These are phyloP conservation scores for Drosophila ercepeae DNA, from an alignment of 1,140 invertebrate species.

Conservation along the genomic window DNA sequence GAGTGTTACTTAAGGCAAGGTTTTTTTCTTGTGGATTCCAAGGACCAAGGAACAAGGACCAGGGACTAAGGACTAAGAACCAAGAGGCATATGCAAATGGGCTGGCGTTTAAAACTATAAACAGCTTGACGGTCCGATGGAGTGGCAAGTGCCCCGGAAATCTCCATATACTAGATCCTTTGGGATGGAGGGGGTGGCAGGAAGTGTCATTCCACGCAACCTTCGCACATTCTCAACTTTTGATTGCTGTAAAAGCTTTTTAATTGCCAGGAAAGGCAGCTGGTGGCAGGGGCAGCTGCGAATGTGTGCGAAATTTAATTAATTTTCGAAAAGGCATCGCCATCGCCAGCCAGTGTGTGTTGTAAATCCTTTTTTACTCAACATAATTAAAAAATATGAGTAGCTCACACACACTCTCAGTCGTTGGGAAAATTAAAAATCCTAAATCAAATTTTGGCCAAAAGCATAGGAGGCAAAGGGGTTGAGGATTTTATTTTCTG, in stretches of 20 bases:
- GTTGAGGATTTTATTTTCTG: not conserved
- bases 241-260: constrained; percentile 80
- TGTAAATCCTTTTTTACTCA: constrained; percentile 81
- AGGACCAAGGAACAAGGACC: not conserved
- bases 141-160: not conserved
- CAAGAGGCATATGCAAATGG: constrained; percentile 57
- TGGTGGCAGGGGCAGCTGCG: constrained; percentile 43
- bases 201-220: constrained; percentile 39
- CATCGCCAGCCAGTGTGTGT: constrained; percentile 27
- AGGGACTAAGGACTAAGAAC: not conserved
- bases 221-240: constrained; percentile 66
- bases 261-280: constrained; percentile 55
- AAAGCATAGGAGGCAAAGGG: constrained; percentile 12
- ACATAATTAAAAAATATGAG: constrained; percentile 83
- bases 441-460: constrained; percentile 81
- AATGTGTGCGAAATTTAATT: constrained; percentile 81
- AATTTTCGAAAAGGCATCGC: constrained; percentile 70
- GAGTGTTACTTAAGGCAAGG: constrained; percentile 40
- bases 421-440: constrained; percentile 77
- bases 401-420: constrained; percentile 42
- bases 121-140: constrained; percentile 52
- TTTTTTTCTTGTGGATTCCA: not conserved
- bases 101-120: constrained; percentile 65
- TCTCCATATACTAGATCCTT: not conserved
- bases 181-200: not conserved